Evolutionary conservation across 2,888 invertebrate species (phyloP).

Genomic region (Meiosimyza decipiens): DNA sequence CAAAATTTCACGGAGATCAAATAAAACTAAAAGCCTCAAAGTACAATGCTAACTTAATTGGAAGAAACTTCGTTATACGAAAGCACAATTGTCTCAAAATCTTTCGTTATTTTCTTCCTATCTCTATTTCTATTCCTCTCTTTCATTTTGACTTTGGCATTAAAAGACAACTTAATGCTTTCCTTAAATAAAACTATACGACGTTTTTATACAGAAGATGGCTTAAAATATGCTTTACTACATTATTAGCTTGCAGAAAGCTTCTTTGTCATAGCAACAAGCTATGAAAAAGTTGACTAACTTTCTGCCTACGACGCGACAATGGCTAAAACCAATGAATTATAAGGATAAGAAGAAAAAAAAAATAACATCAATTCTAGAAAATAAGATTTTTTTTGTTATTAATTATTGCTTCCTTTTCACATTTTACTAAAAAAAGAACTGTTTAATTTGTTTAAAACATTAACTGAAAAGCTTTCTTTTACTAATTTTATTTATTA

Average conservation of each 20-base stretch:
- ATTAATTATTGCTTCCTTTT: constrained; percentile 11
- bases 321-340: constrained; percentile 26
- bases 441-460: not conserved
- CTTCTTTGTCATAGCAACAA: constrained; percentile 56
- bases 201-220: constrained; percentile 59
- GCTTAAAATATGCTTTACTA: constrained; percentile 67
- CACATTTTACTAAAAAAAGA: constrained; percentile 9
- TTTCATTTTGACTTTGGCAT: constrained; percentile 32
- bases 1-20: constrained; percentile 20
- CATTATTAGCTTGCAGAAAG: constrained; percentile 61
- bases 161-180: constrained; percentile 46
- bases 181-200: constrained; percentile 37
- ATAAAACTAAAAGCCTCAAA: not conserved
- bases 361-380: not conserved
- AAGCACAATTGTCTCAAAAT: constrained; percentile 34
- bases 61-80: constrained; percentile 43
- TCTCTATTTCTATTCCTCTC: not conserved
- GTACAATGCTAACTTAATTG: not conserved
- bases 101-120: not conserved
- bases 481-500: not conserved
- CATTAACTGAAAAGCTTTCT: constrained; percentile 9
- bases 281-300: constrained; percentile 41
- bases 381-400: not conserved
- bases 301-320: constrained; percentile 27
- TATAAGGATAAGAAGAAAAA: not conserved